Evolutionary conservation across 1,140 invertebrate genomes (phyloP), one percentile per base, ranked within the genome.

Genomic region (Drosophila guanche): DNA sequence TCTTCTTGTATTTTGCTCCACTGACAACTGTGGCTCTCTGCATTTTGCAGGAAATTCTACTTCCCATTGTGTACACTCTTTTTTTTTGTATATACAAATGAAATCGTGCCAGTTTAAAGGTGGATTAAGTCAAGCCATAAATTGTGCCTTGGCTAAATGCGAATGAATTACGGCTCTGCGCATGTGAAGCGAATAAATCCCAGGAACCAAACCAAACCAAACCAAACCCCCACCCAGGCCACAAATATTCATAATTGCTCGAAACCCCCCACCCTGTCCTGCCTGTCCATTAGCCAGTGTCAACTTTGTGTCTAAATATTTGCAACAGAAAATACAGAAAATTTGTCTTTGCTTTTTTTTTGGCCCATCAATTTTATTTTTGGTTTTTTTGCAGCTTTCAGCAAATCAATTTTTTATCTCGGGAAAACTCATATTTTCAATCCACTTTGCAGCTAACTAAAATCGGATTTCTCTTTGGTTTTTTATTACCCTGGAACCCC

Each of bases 91-190:
- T 51, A 73, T 76, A 80, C 76, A 81, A 84, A 84, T 84, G 78
- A 74, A 84, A 83, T 78, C 76, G 69, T 57, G 63, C 60, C 66
- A 75, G 79, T 78, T 79, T 84, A 83, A 84, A 84, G 79, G 79
- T 84, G 79, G 79, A 84, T 84, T 84, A 84, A 84, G 79, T 83
- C 79, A 84, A 83, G 51, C 58, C 75, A 83, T 84, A 84, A 84
- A 84, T 84, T 73, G 37, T 25, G 6, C 42, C 67, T 60, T 53
- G n/a, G 57, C 78, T 81, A 81, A 81, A 81, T 73, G 67, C 66
- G 53, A 78, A 69, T 83, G 62, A 68, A 58, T 61, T 63, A 73
- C 23, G 37, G 29, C 10, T 48, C 25, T 69, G 53, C 67, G 67
- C 46, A 70, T 51, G 52, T 50, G 47, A 70, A 69, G 12, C 45